A percentile compares a stretch with the other conserved stretches of the same genome.
Conservation (phyloP, 1,140 invertebrate species). For the Ceratina australensis region DNA sequence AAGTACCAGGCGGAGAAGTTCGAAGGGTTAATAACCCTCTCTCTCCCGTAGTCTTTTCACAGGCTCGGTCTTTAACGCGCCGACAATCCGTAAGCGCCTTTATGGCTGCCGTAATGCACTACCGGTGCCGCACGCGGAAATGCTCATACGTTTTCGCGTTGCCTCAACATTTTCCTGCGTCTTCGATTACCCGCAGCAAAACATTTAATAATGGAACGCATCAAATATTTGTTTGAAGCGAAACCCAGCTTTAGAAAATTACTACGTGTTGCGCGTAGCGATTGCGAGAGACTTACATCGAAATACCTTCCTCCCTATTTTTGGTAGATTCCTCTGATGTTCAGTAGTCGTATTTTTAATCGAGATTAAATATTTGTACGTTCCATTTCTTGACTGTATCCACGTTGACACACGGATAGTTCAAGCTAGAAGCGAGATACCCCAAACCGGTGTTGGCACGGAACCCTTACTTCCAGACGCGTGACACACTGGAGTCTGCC, state of each 20-base stretch:
- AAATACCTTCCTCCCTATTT: background rate
- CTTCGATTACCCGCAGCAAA: too few relatives aligned
- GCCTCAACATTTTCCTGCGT: background rate
- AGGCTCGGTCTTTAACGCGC: conserved; percentile 39
- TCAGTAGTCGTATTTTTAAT: background rate
- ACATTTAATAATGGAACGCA: too few relatives aligned
- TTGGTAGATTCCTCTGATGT: background rate
- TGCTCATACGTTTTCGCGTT: background rate
- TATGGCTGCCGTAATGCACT: conserved; percentile 48
- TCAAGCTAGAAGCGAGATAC: conserved; percentile 42
- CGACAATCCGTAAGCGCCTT: conserved; percentile 46
- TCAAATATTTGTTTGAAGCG: too few relatives aligned
- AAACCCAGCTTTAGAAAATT: too few relatives aligned
- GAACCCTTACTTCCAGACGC: conserved; percentile 36
- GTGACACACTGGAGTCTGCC: conserved; percentile 50
- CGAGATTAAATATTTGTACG: conserved; percentile 19
- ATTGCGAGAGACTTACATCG: too few relatives aligned
- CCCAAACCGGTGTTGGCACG: conserved; percentile 49
- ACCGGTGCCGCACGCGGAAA: background rate
- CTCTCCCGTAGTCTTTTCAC: conserved; percentile 19
- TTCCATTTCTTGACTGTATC: background rate
- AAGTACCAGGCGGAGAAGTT: conserved; percentile 37
- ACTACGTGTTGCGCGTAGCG: too few relatives aligned
- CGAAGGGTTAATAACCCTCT: conserved; percentile 53
- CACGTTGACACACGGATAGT: conserved; percentile 12